A percentile compares a stretch with the other conserved stretches of the same genome.
Evolutionary conservation across 2,113 vertebrate genomes (phyloP).

Genomic region (Scolopax mira): DNA sequence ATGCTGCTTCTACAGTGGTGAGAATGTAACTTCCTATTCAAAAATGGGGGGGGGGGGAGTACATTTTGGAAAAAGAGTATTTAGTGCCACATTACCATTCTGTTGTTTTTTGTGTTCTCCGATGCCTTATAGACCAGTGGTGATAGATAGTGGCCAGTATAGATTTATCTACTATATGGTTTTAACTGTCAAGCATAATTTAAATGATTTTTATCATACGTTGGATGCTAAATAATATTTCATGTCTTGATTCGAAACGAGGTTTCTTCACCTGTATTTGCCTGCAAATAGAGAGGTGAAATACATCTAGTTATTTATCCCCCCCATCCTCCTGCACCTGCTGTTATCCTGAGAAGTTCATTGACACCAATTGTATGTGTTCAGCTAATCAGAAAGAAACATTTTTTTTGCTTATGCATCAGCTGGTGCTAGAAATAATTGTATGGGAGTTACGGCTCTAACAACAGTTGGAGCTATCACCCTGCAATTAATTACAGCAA

Average conservation of each 20-base stretch:
- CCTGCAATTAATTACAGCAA: not conserved
- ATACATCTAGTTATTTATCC: not conserved
- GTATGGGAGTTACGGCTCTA: not conserved
- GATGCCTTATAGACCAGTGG: not conserved
- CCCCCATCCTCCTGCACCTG: not conserved
- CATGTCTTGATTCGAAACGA: not conserved
- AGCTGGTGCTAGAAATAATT: not conserved
- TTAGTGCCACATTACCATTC: fast-evolving
- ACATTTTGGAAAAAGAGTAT: not conserved
- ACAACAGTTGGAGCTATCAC: not conserved
- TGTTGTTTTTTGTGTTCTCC: not conserved
- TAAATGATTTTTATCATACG: not conserved
- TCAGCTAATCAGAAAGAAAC: not conserved
- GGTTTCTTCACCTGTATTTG: not conserved
- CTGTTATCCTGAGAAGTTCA: not conserved
- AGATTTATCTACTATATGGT: not conserved
- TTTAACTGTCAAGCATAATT: not conserved
- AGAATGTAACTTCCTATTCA: not conserved
- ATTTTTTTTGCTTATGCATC: not conserved
- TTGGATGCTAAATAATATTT: not conserved
- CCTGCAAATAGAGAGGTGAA: not conserved
- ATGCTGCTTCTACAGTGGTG: not conserved
- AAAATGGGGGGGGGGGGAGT: not conserved
- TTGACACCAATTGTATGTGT: not conserved
- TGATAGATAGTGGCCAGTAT: not conserved